These are phyloP conservation scores for Hippocampus abdominalis DNA, from an alignment of 2,113 vertebrate genomes.

Conservation along the genomic window DNA sequence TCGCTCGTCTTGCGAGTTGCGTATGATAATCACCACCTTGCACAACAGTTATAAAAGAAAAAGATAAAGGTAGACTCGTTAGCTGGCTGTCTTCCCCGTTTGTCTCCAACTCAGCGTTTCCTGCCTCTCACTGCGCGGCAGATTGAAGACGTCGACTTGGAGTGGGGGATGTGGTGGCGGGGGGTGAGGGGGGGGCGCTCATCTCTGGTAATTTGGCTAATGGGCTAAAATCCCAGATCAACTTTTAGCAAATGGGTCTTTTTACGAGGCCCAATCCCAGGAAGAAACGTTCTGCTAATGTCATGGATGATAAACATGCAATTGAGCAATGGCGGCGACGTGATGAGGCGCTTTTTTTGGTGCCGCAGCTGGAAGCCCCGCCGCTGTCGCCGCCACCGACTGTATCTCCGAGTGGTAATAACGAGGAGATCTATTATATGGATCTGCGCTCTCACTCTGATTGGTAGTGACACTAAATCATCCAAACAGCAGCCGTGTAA, in stretches of 20 bases:
- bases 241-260: conserved; percentile 73
- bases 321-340: conserved; percentile 63
- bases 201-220: conserved; percentile 77
- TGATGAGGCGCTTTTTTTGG: conserved; percentile 33
- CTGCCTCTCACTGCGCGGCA: conserved; percentile 63
- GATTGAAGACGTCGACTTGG: conserved; percentile 72
- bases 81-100: conserved; percentile 2
- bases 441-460: conserved; percentile 61
- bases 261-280: conserved; percentile 72
- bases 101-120: background rate
- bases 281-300: conserved; percentile 69
- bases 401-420: conserved; percentile 53
- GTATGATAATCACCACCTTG: background rate
- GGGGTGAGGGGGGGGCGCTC: conserved; percentile 14
- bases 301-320: conserved; percentile 74
- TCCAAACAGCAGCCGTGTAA: conserved; percentile 42
- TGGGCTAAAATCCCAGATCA: conserved; percentile 73
- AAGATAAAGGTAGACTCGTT: conserved; percentile 34
- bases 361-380: conserved; percentile 34
- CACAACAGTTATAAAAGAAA: background rate
- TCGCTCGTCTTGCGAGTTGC: background rate
- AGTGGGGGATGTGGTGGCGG: conserved; percentile 41
- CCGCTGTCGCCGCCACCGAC: conserved; percentile 47
- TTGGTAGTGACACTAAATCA: conserved; percentile 59
- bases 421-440: conserved; percentile 58